phyloP scores from a whole-genome alignment of 2,797 vertebrate species.

The Buceros bicornis region DNA sequence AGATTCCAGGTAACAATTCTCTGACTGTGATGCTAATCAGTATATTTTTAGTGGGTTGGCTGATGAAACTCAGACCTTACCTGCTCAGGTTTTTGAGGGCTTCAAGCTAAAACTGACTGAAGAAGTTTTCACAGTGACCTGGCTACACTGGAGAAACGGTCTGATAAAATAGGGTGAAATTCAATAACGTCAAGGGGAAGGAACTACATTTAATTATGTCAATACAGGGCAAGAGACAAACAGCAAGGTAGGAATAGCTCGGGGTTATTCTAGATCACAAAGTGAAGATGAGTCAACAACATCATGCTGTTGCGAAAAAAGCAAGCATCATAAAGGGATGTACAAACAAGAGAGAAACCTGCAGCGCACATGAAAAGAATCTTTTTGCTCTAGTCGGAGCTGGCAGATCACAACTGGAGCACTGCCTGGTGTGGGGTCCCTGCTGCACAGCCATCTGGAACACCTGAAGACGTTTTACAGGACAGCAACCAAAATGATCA shows the following conservation, averaged over 20 bases:
- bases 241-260: not conserved
- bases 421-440: not conserved
- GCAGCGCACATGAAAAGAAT: not conserved
- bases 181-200: not conserved
- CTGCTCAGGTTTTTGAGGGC: not conserved
- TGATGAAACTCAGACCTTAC: not conserved
- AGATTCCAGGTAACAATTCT: too few relatives aligned
- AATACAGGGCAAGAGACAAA: not conserved
- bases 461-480: not conserved
- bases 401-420: not conserved
- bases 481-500: not conserved
- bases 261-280: not conserved
- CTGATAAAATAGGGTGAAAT: not conserved
- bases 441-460: not conserved
- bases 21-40: too few relatives aligned
- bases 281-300: constrained; percentile 9
- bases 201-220: not conserved
- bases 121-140: not conserved
- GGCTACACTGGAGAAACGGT: not conserved
- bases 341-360: constrained; percentile 12
- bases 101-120: not conserved
- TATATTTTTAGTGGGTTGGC: not conserved
- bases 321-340: not conserved
- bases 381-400: not conserved
- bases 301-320: constrained; percentile 4